Percentiles rank a stretch among this genome's conserved stretches.
These are phyloP conservation scores for Chionomys nivalis DNA, from an alignment of 2,113 vertebrate genomes.

Conservation along the genomic window DNA sequence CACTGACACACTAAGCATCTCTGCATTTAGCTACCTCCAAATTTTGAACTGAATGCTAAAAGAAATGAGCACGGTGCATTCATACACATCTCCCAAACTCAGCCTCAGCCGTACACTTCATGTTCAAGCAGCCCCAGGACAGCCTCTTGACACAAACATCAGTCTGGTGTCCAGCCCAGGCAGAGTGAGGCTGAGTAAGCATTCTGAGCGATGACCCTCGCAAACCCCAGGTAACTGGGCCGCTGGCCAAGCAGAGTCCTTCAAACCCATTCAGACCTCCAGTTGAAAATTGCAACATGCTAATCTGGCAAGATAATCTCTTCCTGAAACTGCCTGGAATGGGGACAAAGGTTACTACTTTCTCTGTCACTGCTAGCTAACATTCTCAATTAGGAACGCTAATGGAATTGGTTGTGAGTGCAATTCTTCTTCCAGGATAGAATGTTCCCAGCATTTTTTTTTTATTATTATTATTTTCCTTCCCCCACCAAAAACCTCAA, in stretches of 20 bases:
- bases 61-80: conserved; percentile 78
- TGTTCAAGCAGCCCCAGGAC: conserved; percentile 75
- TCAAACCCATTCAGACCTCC: conserved; percentile 74
- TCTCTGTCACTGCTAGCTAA: conserved; percentile 67
- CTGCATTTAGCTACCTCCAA: conserved; percentile 82
- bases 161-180: conserved; percentile 67
- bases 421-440: conserved; percentile 54
- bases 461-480: background rate
- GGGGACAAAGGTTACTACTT: conserved; percentile 67
- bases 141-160: conserved; percentile 75
- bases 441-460: background rate
- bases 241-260: conserved; percentile 62
- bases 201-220: conserved; percentile 70
- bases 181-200: conserved; percentile 80
- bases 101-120: conserved; percentile 71
- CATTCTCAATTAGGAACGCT: conserved; percentile 58
- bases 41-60: conserved; percentile 81
- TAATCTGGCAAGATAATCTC: conserved; percentile 74
- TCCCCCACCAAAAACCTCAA: background rate
- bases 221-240: conserved; percentile 67
- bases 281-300: conserved; percentile 66
- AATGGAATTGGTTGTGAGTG: conserved; percentile 59
- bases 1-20: conserved; percentile 76
- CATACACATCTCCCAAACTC: conserved; percentile 70
- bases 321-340: conserved; percentile 67